These are phyloP conservation scores for Papilio xuthus DNA, from an alignment of 1,140 invertebrate genomes.

Conservation along the genomic window DNA sequence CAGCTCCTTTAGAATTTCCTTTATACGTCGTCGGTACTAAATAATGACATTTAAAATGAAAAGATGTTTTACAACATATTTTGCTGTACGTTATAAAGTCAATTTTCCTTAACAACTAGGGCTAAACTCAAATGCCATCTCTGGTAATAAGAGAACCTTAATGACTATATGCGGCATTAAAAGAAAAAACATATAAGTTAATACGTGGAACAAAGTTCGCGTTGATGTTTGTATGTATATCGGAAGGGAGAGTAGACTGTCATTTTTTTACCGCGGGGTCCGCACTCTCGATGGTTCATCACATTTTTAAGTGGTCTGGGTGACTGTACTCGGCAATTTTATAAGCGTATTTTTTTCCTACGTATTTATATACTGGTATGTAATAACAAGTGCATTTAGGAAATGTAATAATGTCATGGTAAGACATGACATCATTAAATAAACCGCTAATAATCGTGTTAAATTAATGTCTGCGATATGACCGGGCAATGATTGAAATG, in stretches of 20 bases:
- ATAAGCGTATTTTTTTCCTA: background rate
- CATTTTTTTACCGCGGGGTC: slow-evolving; percentile 29
- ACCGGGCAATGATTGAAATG: slow-evolving; percentile 50
- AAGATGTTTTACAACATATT: background rate
- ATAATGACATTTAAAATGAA: slow-evolving; percentile 27
- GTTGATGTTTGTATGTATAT: background rate
- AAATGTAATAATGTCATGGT: background rate
- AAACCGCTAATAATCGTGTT: slow-evolving; percentile 11
- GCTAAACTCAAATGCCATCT: too few species aligned
- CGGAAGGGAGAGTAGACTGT: background rate
- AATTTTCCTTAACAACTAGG: too few species aligned
- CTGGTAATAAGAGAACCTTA: too few species aligned
- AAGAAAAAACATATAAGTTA: background rate
- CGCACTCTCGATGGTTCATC: slow-evolving; percentile 26
- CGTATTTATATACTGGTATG: background rate
- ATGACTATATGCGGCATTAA: background rate
- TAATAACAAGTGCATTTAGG: background rate
- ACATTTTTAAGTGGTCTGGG: slow-evolving; percentile 30
- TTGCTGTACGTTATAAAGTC: background rate
- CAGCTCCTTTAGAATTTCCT: slow-evolving; percentile 27
- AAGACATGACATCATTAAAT: background rate
- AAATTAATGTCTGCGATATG: slow-evolving; percentile 54
- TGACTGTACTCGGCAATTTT: background rate
- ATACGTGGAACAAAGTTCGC: background rate
- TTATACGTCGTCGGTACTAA: background rate